Base-by-base conservation (phyloP, 2,888 invertebrate genomes). In the Meiosimyza decipiens region DNA sequence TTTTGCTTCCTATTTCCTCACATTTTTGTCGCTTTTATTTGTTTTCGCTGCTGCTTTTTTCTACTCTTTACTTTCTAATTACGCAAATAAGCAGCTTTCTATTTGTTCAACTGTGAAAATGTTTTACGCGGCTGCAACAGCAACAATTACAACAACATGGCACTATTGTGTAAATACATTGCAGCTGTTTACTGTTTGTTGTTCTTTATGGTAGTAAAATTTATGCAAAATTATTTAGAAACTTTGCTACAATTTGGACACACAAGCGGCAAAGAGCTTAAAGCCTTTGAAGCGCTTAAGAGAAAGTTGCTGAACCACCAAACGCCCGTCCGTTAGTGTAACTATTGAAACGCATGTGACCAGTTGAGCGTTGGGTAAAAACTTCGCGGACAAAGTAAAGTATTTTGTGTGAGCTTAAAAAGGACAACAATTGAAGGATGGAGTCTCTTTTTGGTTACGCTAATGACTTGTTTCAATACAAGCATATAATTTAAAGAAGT, bases 191-290 rank as follows among this genome's bases (percentile, higher is more conserved):
- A 40, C 40, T 40, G 40, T 40, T 40, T 40, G 40, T 40, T 40
- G 40, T 40, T 40, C 9, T 57, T 47, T 18, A 11, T 15, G 40
- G 12, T 7, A 16, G 18, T 49, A 13, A 67, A 67, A 67, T 67
- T 55, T 67, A 67, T 67, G 67, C 67, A 67, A 67, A 67, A 67
- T 67, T 54, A 54, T 67, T 67, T 67, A 3, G 57, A 67, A 67
- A 67, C 67, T 67, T 67, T 67, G 64, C 40, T 40, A 40, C 40
- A 9, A 47, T 67, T 67, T 67, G 67, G 67, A 67, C 67, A 55
- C 40, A 40, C 40, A 9, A 40, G 40, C 40, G 6, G 40, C 40
- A 40, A 40, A 40, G 40, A 47, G 57, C 47, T 57, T 54, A 18
- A 67, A 67, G 67, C 67, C 55, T 66, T 66, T 66, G 55, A 54